Evolutionary conservation across 2,797 vertebrate species (phyloP).

Genomic region (Scolopax rusticola): DNA sequence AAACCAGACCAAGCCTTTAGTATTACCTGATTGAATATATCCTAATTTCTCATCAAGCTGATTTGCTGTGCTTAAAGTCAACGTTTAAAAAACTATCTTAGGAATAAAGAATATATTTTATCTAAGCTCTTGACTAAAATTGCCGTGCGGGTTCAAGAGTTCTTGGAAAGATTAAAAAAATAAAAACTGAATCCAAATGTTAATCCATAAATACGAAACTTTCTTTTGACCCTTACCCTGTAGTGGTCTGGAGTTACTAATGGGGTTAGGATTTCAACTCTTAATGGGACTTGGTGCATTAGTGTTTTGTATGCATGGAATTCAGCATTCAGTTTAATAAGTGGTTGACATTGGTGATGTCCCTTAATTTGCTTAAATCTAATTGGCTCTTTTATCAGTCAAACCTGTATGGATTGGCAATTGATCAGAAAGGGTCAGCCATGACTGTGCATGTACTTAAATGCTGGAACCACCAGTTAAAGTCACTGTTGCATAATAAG

Average conservation of each 20-base stretch:
- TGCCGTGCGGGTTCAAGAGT: slow-evolving; percentile 76
- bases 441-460: slow-evolving; percentile 90
- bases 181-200: slow-evolving; percentile 77
- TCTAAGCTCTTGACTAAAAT: slow-evolving; percentile 52
- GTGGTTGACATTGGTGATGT: slow-evolving; percentile 87
- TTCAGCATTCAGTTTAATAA: slow-evolving; percentile 83
- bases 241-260: slow-evolving; percentile 81
- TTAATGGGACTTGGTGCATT: slow-evolving; percentile 82
- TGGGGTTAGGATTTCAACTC: slow-evolving; percentile 83
- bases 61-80: slow-evolving; percentile 23
- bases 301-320: slow-evolving; percentile 84
- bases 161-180: slow-evolving; percentile 76
- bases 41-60: not conserved
- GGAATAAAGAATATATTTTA: slow-evolving; percentile 70
- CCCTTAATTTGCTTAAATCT: slow-evolving; percentile 89
- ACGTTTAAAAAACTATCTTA: not conserved
- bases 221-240: slow-evolving; percentile 74
- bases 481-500: slow-evolving; percentile 83
- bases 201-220: slow-evolving; percentile 85
- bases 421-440: slow-evolving; percentile 87
- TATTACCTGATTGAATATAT: not conserved
- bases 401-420: slow-evolving; percentile 88
- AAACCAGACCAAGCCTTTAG: not conserved
- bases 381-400: slow-evolving; percentile 90
- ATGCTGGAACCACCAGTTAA: slow-evolving; percentile 83